Percentiles rank a stretch among this genome's conserved stretches.
Conservation (phyloP, 2,888 invertebrate genomes). For the Malacosoma neustria region DNA sequence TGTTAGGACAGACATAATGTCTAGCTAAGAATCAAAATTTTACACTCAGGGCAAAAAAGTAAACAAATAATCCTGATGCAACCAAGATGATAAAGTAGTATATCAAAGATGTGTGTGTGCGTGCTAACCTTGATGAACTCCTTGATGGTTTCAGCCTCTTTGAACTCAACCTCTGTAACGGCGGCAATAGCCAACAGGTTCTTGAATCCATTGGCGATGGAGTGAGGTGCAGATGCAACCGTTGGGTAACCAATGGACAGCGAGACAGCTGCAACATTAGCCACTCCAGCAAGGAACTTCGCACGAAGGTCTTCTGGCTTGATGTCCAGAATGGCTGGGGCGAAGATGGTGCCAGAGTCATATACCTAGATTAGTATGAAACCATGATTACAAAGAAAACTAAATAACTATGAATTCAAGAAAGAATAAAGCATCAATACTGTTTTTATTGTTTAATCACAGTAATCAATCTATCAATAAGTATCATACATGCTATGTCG, state of each 20-base stretch:
- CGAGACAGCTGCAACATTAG: conserved; percentile 95
- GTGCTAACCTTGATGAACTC: conserved; percentile 89
- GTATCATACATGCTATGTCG: too few relatives aligned
- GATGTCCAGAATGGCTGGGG: conserved; percentile 97
- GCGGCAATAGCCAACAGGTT: conserved; percentile 97
- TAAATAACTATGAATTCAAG: too few relatives aligned
- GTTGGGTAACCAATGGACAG: conserved; percentile 97
- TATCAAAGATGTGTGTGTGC: too few relatives aligned
- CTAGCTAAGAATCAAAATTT: too few relatives aligned
- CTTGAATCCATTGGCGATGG: conserved; percentile 98
- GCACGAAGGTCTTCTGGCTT: conserved; percentile 95
- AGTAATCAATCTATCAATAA: too few relatives aligned
- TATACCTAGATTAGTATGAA: conserved; percentile 80
- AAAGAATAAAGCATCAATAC: background rate
- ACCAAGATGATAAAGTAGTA: too few relatives aligned
- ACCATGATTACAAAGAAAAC: too few relatives aligned
- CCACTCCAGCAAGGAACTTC: conserved; percentile 94
- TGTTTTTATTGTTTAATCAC: background rate
- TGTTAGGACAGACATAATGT: conserved; percentile 42
- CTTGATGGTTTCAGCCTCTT: conserved; percentile 94
- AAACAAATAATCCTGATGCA: too few relatives aligned
- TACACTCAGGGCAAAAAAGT: too few relatives aligned
- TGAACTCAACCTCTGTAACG: conserved; percentile 95
- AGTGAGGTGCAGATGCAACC: conserved; percentile 97
- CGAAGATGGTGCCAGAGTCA: conserved; percentile 98